phyloP scores from a whole-genome alignment of 1,140 invertebrate genomes.

The Doryteuthis pealeii region DNA sequence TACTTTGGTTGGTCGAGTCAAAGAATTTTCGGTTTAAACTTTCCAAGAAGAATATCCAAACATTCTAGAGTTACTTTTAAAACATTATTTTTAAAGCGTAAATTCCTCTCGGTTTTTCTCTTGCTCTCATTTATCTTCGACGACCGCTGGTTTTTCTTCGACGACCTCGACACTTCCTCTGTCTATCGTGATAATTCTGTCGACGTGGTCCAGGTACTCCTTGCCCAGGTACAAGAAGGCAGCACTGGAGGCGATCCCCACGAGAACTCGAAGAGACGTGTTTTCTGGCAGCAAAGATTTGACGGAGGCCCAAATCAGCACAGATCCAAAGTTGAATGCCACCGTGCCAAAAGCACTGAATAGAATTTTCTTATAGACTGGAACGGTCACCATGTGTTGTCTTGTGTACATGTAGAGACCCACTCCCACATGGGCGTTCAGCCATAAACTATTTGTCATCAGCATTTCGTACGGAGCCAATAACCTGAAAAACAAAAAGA shows the following conservation, averaged over 20 bases:
- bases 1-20: too few relatives aligned
- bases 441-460: constrained; percentile 48
- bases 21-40: too few relatives aligned
- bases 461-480: constrained; percentile 30
- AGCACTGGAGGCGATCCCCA: constrained; percentile 35
- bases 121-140: too few relatives aligned
- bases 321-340: constrained; percentile 51
- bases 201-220: constrained; percentile 33
- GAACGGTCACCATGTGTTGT: constrained; percentile 31
- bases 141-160: too few relatives aligned
- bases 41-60: too few relatives aligned
- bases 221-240: constrained; percentile 38
- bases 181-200: neutral
- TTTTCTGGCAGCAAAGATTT: constrained; percentile 57
- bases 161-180: too few relatives aligned
- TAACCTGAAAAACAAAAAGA: constrained; percentile 36
- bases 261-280: constrained; percentile 53
- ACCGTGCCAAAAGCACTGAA: constrained; percentile 47
- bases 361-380: constrained; percentile 28
- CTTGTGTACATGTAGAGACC: constrained; percentile 47
- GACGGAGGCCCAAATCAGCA: constrained; percentile 43
- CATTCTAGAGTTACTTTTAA: too few relatives aligned
- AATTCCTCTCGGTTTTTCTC: too few relatives aligned
- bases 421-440: constrained; percentile 50
- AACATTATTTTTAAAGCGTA: too few relatives aligned